phyloP scores from a whole-genome alignment of 1,140 invertebrate genomes.

The Colletes gigas region DNA sequence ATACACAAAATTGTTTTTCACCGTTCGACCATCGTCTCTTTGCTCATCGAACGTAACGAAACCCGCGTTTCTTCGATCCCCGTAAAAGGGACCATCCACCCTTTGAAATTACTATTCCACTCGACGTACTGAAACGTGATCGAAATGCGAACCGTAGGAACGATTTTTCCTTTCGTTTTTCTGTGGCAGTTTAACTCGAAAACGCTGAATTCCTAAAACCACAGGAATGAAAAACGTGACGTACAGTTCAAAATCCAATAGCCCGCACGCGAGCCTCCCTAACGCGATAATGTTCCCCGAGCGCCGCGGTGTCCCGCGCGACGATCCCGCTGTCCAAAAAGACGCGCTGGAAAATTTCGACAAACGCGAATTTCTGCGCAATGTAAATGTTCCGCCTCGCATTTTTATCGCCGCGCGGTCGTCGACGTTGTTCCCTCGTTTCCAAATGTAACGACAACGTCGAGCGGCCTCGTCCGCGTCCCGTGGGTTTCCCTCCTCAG shows the following conservation, averaged over 20 bases:
- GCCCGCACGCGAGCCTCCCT: neutral
- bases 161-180: neutral
- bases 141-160: conserved; percentile 5
- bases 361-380: too few species aligned
- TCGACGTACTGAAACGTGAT: conserved; percentile 11
- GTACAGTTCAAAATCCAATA: neutral
- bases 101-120: conserved; percentile 31
- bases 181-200: neutral
- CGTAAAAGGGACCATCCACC: neutral
- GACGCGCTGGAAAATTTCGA: too few species aligned
- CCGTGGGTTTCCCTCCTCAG: conserved; percentile 1
- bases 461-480: neutral
- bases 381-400: neutral
- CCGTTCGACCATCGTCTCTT: neutral
- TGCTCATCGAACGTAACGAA: neutral
- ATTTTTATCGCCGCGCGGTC: neutral
- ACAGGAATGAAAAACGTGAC: conserved; percentile 1
- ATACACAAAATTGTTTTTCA: neutral
- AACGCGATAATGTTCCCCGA: neutral
- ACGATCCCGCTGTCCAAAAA: neutral
- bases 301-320: too few species aligned
- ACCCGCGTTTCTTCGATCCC: neutral
- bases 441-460: neutral
- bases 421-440: neutral
- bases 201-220: neutral